These are phyloP conservation scores for Proctacanthus coquilletti DNA, from an alignment of 1,140 invertebrate genomes.

Conservation along the genomic window DNA sequence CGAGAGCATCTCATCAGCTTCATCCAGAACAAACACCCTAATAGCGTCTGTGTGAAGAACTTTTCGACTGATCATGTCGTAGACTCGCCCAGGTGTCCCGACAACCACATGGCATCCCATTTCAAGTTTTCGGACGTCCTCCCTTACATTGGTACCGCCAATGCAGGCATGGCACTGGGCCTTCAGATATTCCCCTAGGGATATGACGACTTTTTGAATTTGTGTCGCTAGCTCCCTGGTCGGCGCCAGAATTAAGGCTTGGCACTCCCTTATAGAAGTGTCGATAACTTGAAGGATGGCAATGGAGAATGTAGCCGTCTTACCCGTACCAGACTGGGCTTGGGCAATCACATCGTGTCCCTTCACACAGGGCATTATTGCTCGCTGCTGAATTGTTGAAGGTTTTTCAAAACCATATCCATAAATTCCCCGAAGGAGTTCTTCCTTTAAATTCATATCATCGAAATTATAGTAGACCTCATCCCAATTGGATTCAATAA, in stretches of 20 bases:
- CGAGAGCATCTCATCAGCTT: constrained; percentile 99
- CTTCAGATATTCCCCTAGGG: constrained; percentile 94
- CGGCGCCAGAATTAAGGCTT: constrained; percentile 94
- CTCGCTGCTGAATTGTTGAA: constrained; percentile 97
- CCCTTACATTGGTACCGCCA: constrained; percentile 94
- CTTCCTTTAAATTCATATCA: constrained; percentile 93
- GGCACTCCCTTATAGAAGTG: constrained; percentile 72
- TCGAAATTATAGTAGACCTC: constrained; percentile 94
- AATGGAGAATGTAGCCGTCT: constrained; percentile 99
- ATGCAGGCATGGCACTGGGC: constrained; percentile 98
- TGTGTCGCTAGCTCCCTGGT: constrained; percentile 97
- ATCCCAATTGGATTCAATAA: constrained; percentile 68
- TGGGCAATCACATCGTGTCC: constrained; percentile 98
- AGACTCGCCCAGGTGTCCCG: constrained; percentile 95
- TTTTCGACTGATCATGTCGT: constrained; percentile 92
- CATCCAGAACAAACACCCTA: constrained; percentile 97
- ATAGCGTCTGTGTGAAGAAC: constrained; percentile 76
- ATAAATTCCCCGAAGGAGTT: constrained; percentile 94
- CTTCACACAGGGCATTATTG: constrained; percentile 93
- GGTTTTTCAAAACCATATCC: constrained; percentile 99
- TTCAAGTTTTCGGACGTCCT: constrained; percentile 88
- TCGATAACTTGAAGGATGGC: constrained; percentile 97
- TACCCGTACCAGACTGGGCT: constrained; percentile 96
- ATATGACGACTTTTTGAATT: constrained; percentile 78
- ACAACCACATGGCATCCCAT: constrained; percentile 93